These are phyloP conservation scores for Holothuria glaberrima DNA, from an alignment of 35 echinoderm and acorn worm species.

Conservation along the genomic window DNA sequence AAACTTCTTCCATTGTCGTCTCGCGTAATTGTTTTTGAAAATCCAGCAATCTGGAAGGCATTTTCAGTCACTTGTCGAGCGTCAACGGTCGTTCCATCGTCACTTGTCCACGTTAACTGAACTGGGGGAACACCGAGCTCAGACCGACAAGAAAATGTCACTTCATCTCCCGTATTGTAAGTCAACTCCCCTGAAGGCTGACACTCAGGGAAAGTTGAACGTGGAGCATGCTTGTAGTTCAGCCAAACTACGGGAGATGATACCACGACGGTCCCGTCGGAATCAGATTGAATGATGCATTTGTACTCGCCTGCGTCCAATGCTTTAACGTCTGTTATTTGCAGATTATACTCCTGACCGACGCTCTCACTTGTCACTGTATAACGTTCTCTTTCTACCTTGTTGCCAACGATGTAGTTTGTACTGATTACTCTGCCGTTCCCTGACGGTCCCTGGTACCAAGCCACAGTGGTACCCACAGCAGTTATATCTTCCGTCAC, in stretches of 20 bases:
- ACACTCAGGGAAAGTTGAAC: constrained; percentile 25
- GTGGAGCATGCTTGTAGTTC: constrained; percentile 14
- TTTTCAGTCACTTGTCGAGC: neutral
- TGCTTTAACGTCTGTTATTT: constrained; percentile 17
- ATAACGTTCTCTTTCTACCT: constrained; percentile 1
- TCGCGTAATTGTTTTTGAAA: constrained; percentile 15
- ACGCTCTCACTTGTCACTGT: constrained; percentile 24
- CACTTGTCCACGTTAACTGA: neutral
- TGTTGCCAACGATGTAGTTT: neutral
- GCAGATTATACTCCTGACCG: constrained; percentile 33
- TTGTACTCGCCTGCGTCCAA: constrained; percentile 35
- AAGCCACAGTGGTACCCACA: constrained; percentile 6
- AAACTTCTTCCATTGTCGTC: constrained; percentile 46
- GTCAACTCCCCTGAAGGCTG: constrained; percentile 6
- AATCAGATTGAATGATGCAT: constrained; percentile 14
- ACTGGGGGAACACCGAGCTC: constrained; percentile 46
- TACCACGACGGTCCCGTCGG: neutral
- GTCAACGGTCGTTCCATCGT: neutral
- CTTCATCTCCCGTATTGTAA: neutral
- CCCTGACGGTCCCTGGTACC: neutral
- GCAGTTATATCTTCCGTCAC: neutral
- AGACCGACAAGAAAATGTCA: constrained; percentile 44
- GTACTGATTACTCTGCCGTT: constrained; percentile 4
- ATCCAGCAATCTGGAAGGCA: neutral
- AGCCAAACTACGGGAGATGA: neutral